Base-by-base conservation (phyloP, 2,888 invertebrate genomes). In the Proisotoma minuta region DNA sequence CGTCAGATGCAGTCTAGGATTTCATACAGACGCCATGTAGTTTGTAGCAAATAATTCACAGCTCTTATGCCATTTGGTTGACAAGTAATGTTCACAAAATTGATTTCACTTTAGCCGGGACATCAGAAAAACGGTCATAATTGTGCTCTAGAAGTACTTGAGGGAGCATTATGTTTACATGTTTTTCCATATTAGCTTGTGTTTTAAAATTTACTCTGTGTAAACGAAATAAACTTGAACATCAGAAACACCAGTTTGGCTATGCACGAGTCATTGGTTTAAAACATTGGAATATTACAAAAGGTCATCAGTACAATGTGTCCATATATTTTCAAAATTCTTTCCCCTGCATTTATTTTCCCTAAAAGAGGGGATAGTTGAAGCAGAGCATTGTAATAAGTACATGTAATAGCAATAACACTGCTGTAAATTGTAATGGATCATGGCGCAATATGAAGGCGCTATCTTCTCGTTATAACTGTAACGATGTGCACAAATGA, bases 231-330 rank as follows among this genome's bases (percentile, higher is more conserved):
- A n/a, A n/a, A n/a, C n/a, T n/a, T 10, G 34, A 8, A 34, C 43
- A 5, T 20, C 5, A 43, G 43, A 4, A 5, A 43, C 43, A 43
- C 43, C 5, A 43, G 20, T 54, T 54, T 20, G 24, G 27, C 39
- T 39, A 12, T 54, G 56, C 18, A 56, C 43, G 56, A 43, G 47
- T 56, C 56, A 56, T 56, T 56, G 56, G 56, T 56, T 56, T 56
- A 47, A 56, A 54, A 39, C 22, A 23, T 40, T 56, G 43, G 56
- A n/a, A 56, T 47, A 23, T 56, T 50, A 50, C 23, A 50, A 24
- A 10, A 34, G 10, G 8, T 34, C 34, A n/a, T n/a, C n/a, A n/a
- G n/a, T n/a, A n/a, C n/a, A n/a, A n/a, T n/a, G n/a, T n/a, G n/a
- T n/a, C n/a, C n/a, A n/a, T n/a, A n/a, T n/a, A n/a, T n/a, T n/a